phyloP scores from a whole-genome alignment of 2,113 vertebrate genomes.

The Progne subis region DNA sequence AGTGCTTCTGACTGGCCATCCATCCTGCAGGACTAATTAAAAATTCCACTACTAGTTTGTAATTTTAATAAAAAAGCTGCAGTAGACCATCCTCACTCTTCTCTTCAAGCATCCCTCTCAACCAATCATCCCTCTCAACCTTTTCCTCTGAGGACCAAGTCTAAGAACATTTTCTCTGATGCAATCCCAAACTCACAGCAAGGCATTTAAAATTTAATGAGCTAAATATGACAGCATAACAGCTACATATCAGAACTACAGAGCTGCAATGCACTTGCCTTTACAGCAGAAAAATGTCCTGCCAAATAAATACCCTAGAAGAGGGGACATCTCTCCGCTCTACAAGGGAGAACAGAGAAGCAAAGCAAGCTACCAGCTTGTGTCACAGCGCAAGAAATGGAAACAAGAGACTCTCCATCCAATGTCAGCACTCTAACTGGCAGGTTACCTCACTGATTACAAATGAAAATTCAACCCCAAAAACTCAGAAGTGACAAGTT shows the following conservation, averaged over 20 bases:
- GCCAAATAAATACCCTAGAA: not conserved
- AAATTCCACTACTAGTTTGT: not conserved
- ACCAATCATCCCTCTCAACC: not conserved
- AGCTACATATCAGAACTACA: not conserved
- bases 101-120: not conserved
- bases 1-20: not conserved
- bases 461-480: not conserved
- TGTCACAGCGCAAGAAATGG: not conserved
- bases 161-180: not conserved
- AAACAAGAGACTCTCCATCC: not conserved
- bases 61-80: not conserved
- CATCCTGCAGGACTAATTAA: not conserved
- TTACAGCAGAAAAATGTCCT: not conserved
- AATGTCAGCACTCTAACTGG: not conserved
- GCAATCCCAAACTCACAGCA: not conserved
- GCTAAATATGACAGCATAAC: not conserved
- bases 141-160: not conserved
- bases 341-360: not conserved
- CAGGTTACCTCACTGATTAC: not conserved
- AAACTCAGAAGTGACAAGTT: not conserved
- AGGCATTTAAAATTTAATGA: slow-evolving; percentile 6
- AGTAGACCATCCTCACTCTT: not conserved
- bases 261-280: not conserved
- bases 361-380: not conserved
- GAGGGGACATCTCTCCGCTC: not conserved